Base-by-base conservation (phyloP, 2,888 invertebrate genomes). In the Sesia apiformis region DNA sequence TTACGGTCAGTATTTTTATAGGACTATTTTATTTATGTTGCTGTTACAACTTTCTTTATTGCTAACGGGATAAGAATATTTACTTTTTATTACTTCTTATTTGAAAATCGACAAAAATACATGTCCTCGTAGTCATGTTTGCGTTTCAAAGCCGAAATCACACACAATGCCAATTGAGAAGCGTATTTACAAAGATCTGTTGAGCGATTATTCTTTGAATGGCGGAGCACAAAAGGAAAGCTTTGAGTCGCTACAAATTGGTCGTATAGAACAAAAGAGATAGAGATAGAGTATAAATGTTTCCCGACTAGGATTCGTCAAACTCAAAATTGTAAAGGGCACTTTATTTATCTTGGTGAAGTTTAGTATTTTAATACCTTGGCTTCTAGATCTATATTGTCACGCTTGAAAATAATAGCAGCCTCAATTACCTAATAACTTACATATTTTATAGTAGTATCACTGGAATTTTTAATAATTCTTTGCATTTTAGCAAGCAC, bases 221-320 rank as follows among this genome's bases (percentile, higher is more conserved):
- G 58, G 57, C 58, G 58, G 57, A 56, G 55, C 55, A 58, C 55
- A 60, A 61, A 58, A 56, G 56, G 57, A 46, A 40, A 57, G 61
- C 56, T 61, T 53, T 57, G 63, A 58, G 56, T 63, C 54, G 61
- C 59, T 59, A 65, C 67, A 74, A 73, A 71, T 70, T 66, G 69
- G 65, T 65, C 65, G 61, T 60, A 58, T 58, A 56, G 65, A 60
- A 72, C 69, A 70, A 70, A 69, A 63, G 67, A 69, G 68, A 69
- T 69, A 62, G 5, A n/a, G n/a, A n/a, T n/a, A n/a, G 65, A 61
- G 62, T 62, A 64, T 66, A 74, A 70, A 72, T 58, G 70, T 66
- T 70, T 65, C 67, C 62, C 62, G 63, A 60, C 62, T 73, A 46
- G 46, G 46, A 46, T 46, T 46, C 43, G 6, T 43, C 46, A 8